Conservation (phyloP, 2,888 invertebrate genomes). For the Sympetrum striolatum region DNA sequence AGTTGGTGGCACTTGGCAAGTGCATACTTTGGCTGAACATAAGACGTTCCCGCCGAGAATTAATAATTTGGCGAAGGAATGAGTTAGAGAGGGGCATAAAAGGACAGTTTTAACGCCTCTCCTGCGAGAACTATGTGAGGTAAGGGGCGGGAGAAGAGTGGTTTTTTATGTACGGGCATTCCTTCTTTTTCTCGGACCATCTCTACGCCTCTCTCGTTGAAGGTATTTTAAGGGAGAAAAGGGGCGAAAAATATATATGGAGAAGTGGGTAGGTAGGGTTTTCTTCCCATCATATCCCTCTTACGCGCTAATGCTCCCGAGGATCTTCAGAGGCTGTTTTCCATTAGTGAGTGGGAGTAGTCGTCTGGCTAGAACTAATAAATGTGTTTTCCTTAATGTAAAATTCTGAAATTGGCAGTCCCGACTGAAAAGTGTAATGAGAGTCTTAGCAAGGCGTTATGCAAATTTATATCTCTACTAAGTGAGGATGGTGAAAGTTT, state of each 20-base stretch:
- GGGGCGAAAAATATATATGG: neutral
- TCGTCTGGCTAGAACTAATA: too few relatives aligned
- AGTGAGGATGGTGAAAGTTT: too few relatives aligned
- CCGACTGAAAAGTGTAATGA: too few relatives aligned
- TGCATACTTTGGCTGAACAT: too few relatives aligned
- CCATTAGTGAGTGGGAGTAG: too few relatives aligned
- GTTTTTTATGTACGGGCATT: neutral
- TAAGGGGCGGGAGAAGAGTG: neutral
- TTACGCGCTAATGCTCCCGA: neutral
- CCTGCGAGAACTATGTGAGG: neutral
- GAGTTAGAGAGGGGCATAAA: neutral
- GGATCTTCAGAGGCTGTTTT: too few relatives aligned
- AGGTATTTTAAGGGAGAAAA: neutral
- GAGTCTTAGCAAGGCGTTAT: too few relatives aligned
- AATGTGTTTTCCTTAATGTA: too few relatives aligned
- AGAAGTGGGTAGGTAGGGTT: neutral
- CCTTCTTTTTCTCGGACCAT: neutral
- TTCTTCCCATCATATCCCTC: neutral
- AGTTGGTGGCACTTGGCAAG: too few relatives aligned
- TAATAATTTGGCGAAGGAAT: neutral
- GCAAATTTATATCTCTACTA: too few relatives aligned
- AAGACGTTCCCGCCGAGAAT: neutral
- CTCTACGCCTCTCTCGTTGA: neutral
- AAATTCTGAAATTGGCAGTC: too few relatives aligned
- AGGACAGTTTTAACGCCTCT: neutral